Conservation (phyloP, 1,140 invertebrate genomes). For the Heliconius melpomene region DNA sequence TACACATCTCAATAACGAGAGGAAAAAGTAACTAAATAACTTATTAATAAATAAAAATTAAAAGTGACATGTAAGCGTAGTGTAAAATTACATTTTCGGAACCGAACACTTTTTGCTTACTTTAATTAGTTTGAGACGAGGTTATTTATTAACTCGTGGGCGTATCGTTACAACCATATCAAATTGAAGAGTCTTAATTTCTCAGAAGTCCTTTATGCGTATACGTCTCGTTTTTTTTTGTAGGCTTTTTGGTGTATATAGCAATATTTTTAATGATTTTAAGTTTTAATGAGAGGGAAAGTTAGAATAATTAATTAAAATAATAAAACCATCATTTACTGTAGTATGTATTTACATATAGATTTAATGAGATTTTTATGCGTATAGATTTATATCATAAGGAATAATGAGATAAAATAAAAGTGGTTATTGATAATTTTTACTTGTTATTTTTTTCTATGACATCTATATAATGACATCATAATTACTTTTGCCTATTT, state of each 20-base stretch:
- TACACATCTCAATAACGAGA: no score
- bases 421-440: no score
- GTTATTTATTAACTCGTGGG: constrained; percentile 15
- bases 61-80: background rate
- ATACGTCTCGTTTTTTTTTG: background rate
- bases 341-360: no score
- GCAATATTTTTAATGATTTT: background rate
- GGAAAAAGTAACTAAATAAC: background rate
- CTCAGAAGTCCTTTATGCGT: background rate
- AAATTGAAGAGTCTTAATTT: background rate
- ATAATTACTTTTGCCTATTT: no score
- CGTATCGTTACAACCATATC: constrained; percentile 12
- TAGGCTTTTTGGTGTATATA: background rate
- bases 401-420: no score
- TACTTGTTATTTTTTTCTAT: no score
- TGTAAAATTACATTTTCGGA: constrained; percentile 24
- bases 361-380: no score
- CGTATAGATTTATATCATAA: no score
- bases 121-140: background rate
- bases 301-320: no score
- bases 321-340: no score
- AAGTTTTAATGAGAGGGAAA: no score
- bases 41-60: background rate
- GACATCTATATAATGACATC: no score
- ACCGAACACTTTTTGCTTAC: constrained; percentile 16